Evolutionary conservation across 2,113 vertebrate genomes (phyloP), one percentile per base, ranked within the genome.

Genomic region (Triplophysa rosa): DNA sequence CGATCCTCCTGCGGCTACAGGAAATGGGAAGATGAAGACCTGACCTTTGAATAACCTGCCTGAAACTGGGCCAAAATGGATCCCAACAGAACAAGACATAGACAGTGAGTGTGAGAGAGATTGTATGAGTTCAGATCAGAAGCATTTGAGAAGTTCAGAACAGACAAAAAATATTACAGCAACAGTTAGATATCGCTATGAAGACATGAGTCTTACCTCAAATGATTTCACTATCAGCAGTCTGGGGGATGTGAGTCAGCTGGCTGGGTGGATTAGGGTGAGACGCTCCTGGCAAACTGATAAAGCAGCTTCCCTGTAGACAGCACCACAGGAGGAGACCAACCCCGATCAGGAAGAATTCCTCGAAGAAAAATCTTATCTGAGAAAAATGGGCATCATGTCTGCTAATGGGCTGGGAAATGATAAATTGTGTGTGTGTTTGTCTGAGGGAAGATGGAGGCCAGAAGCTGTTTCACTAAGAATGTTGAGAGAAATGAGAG

Each of bases 341-440:
- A 16, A 21, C 21, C 40, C 54, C 37, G 56, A 68, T 61, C 37
- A 49, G 13, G 24, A 67, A 40, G 40, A 49, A 74, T 75, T 49
- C 72, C 71, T 67, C 40, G 0, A 40, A 81, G 45, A 42, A 81
- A 67, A 67, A 23, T 19, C 40, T 81, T 75, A 73, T 80, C 69
- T 56, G 47, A 45, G 19, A 56, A 67, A 64, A 65, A 71, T 71
- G 67, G 49, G 23, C 62, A 26, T 14, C 78, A 14, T 47, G 68
- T 56, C 68, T 80, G 69, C 33, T 74, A 80, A 42, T 80, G 62
- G 62, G 37, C 71, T 33, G 37, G 23, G 17, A 59, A 66, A 66
- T 40, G 71, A 75, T 80, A 67, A 49, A 49, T 33, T 9, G 17
- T 42, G 64, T 45, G 64, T 59, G 49, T 67, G 64, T 40, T 6